A percentile compares a stretch with the other conserved stretches of the same genome.
These are phyloP conservation scores for Acrocyrtus sp. DNA, from an alignment of 2,888 invertebrate species.

Conservation along the genomic window DNA sequence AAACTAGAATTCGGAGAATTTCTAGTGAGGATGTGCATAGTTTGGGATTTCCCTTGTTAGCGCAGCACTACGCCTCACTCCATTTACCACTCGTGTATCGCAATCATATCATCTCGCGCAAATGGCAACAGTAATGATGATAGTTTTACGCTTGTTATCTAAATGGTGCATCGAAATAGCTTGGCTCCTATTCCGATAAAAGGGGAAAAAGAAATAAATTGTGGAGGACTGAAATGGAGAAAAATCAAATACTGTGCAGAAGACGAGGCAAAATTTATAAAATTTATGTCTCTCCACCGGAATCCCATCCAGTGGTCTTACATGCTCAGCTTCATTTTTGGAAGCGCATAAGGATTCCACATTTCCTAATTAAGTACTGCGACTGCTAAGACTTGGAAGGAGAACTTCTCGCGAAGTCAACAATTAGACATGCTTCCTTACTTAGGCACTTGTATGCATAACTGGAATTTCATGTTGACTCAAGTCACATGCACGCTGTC, in stretches of 20 bases:
- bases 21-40: not conserved
- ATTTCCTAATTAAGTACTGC: too few relatives aligned
- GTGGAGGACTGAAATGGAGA: too few relatives aligned
- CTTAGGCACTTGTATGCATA: not conserved
- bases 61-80: not conserved
- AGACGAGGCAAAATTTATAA: not conserved
- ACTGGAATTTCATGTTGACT: not conserved
- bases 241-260: too few relatives aligned
- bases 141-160: not conserved
- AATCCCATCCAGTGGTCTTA: not conserved
- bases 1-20: not conserved
- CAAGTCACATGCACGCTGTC: not conserved
- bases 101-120: not conserved
- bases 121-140: too few relatives aligned
- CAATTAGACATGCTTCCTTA: not conserved
- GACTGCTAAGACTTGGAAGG: not conserved
- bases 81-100: not conserved
- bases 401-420: not conserved
- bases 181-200: too few relatives aligned
- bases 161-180: not conserved
- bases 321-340: conserved; percentile 12
- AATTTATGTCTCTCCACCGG: not conserved
- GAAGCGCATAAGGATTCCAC: conserved; percentile 8
- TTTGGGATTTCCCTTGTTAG: not conserved
- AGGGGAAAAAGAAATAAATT: too few relatives aligned